Conservation (phyloP, 2,113 vertebrate genomes). For the Gorsachius goisagi region DNA sequence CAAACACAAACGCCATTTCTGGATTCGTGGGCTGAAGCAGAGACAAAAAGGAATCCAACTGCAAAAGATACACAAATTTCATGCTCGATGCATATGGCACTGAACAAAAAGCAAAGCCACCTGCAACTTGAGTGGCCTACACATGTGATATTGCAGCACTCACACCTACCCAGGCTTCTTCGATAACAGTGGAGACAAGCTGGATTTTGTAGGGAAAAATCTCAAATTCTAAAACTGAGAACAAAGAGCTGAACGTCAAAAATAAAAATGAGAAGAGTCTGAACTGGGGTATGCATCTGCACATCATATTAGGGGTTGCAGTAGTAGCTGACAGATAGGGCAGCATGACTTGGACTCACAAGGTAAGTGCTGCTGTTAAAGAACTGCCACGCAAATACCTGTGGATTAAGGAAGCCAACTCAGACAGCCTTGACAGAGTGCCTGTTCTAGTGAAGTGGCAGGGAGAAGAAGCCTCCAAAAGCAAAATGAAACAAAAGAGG, state of each 20-base stretch:
- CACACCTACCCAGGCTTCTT: not conserved
- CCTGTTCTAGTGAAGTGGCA: not conserved
- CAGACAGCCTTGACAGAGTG: not conserved
- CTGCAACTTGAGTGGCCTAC: not conserved
- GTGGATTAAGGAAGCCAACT: not conserved
- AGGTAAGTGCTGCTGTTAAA: not conserved
- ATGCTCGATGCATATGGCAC: rapidly evolving
- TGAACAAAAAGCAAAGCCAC: not conserved
- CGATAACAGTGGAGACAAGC: not conserved
- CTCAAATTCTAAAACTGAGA: not conserved
- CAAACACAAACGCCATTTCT: not conserved
- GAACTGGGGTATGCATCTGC: not conserved
- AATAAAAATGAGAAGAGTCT: not conserved
- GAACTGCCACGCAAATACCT: not conserved
- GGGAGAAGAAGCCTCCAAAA: not conserved
- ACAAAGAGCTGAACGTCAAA: not conserved
- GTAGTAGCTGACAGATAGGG: not conserved
- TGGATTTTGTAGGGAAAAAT: not conserved
- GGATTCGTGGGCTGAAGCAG: not conserved
- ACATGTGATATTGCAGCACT: not conserved
- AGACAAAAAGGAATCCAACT: not conserved
- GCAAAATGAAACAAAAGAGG: not conserved
- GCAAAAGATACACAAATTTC: not conserved
- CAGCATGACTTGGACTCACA: not conserved
- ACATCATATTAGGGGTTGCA: not conserved